phyloP scores from a whole-genome alignment of 2,113 vertebrate species.

The Gulo gulo region DNA sequence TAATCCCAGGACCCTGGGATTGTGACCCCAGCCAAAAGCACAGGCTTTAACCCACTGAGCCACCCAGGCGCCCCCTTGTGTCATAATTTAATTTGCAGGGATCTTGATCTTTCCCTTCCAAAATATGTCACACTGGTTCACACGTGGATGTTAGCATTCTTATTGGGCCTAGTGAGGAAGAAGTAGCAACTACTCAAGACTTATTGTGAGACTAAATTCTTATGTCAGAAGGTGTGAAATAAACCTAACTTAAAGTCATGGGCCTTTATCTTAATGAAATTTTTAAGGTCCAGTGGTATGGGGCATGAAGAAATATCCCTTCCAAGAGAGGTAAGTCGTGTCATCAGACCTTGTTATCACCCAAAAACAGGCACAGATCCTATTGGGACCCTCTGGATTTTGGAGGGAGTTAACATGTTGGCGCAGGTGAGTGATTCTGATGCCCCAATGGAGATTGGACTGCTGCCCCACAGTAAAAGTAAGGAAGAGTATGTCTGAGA shows the following conservation, averaged over 20 bases:
- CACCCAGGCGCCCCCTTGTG: not conserved
- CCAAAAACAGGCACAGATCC: not conserved
- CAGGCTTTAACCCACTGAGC: too few species aligned
- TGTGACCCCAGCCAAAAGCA: too few species aligned
- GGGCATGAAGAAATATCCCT: not conserved
- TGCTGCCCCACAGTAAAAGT: not conserved
- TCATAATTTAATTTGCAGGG: not conserved
- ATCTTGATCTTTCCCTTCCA: not conserved
- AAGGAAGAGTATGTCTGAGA: not conserved
- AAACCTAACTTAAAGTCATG: not conserved
- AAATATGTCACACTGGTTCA: not conserved
- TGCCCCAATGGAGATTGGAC: not conserved
- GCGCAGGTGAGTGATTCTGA: not conserved
- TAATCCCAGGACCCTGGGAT: too few species aligned
- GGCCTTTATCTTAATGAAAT: not conserved
- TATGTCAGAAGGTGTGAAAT: not conserved
- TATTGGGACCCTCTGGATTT: not conserved
- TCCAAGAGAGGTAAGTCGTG: not conserved
- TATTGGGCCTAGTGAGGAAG: not conserved
- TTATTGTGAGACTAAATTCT: not conserved
- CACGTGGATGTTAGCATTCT: not conserved
- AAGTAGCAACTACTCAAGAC: not conserved
- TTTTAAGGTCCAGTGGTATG: not conserved
- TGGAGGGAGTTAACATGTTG: not conserved
- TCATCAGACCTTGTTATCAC: not conserved